phyloP scores from a whole-genome alignment of 1,140 invertebrate genomes.

The Musca domestica region DNA sequence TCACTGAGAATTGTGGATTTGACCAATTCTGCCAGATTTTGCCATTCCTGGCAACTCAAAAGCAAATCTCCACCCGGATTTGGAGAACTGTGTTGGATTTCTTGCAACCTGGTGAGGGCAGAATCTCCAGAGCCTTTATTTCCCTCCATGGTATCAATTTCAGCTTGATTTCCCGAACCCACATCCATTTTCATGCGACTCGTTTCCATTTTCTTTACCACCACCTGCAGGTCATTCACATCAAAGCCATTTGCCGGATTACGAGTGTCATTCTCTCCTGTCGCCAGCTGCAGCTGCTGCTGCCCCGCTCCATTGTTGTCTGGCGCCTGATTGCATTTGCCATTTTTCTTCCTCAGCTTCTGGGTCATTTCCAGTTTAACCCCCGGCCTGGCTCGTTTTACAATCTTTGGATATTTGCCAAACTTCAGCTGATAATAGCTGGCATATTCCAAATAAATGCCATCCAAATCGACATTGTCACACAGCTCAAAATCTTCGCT shows the following conservation, averaged over 20 bases:
- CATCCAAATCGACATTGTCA: conserved; percentile 87
- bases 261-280: background rate
- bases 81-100: conserved; percentile 38
- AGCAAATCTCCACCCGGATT: conserved; percentile 34
- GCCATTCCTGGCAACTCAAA: conserved; percentile 41
- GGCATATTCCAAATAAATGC: conserved; percentile 84
- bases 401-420: conserved; percentile 77
- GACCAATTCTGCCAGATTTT: conserved; percentile 39
- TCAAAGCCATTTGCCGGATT: background rate
- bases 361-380: conserved; percentile 36
- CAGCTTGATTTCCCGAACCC: background rate
- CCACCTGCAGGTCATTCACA: conserved; percentile 12
- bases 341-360: conserved; percentile 16
- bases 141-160: background rate
- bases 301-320: conserved; percentile 5
- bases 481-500: conserved; percentile 72
- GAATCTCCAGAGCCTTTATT: background rate
- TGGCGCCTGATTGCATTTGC: conserved; percentile 26
- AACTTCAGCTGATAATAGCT: conserved; percentile 83
- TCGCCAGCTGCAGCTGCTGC: background rate
- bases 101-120: conserved; percentile 26
- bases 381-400: conserved; percentile 54
- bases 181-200: background rate
- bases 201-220: conserved; percentile 24
- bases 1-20: conserved; percentile 41